phyloP scores from a whole-genome alignment of 1,140 invertebrate species.

The Laupala kohalensis region DNA sequence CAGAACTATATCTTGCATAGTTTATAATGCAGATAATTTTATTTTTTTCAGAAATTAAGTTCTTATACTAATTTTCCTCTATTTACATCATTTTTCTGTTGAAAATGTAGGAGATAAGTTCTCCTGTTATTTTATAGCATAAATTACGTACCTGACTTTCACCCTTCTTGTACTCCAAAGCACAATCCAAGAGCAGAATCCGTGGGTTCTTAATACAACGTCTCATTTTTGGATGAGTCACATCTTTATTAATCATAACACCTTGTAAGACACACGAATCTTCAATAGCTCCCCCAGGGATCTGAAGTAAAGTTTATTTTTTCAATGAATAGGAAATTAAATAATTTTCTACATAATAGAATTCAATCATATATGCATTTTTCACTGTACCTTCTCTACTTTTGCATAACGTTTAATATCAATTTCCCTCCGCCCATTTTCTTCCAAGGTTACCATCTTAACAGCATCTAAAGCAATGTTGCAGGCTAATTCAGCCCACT shows the following conservation, averaged over 20 bases:
- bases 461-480: constrained; percentile 93
- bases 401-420: constrained; percentile 98
- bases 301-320: constrained; percentile 25
- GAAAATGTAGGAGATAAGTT: no score
- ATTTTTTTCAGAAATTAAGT: no score
- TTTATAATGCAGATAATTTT: no score
- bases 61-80: no score
- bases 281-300: constrained; percentile 91
- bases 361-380: neutral
- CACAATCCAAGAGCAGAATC: constrained; percentile 89
- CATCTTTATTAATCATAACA: constrained; percentile 98
- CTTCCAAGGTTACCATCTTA: constrained; percentile 74
- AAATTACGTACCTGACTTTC: constrained; percentile 65
- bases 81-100: no score
- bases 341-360: neutral
- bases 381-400: constrained; percentile 65
- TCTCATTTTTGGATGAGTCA: constrained; percentile 95
- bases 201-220: constrained; percentile 90
- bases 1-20: no score
- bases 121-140: no score
- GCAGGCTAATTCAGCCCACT: constrained; percentile 89
- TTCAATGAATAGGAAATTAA: constrained; percentile 16
- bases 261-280: constrained; percentile 90
- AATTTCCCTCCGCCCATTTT: constrained; percentile 85
- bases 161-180: constrained; percentile 97